Evolutionary conservation across 2,113 vertebrate genomes (phyloP), one percentile per base, ranked within the genome.

Genomic region (Nycticebus coucang): DNA sequence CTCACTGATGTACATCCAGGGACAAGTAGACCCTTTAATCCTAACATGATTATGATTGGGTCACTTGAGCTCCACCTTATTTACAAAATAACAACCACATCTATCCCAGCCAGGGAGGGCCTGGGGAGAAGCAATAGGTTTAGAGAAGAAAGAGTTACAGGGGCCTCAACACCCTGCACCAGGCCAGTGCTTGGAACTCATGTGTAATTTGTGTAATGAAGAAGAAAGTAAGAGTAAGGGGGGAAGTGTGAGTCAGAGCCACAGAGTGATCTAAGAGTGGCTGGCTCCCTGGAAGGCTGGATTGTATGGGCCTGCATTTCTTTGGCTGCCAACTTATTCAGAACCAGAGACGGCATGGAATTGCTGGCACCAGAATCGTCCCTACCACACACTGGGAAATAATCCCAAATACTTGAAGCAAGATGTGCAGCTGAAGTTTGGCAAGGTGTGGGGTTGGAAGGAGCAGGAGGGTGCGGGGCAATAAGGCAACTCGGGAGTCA

Each of bases 291-390:
- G 37, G 91, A 57, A 86, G 68, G 35, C 37, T 91, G 37, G 64
- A 50, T 89, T 85, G 86, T 62, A 19, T 60, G 69, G 81, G 85
- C 79, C 81, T 28, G 53, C 4, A 15, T 95, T 95, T 83, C 72
- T 93, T 83, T 89, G 77, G 53, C 95, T 97, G 94, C 71, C 86
- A 89, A 10, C 55, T 86, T 94, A 72, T 77, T 97, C 11, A 0
- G 79, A 91, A 96, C 85, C 88, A 94, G 69, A 93, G 81, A 96
- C 33, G 91, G 90, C 74, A 28, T 69, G 88, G 77, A 33, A 71
- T 69, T 81, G 24, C 75, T 97, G 97, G 93, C 82, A 37, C 4
- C 33, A 53, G 97, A 87, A 59, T 71, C 84, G 66, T 95, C 85
- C 77, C 96, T 66, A 71, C 89, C 79, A 68, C 89, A 91, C 75